phyloP scores from a whole-genome alignment of 2,113 vertebrate species.

The Emydocephalus ijimae region DNA sequence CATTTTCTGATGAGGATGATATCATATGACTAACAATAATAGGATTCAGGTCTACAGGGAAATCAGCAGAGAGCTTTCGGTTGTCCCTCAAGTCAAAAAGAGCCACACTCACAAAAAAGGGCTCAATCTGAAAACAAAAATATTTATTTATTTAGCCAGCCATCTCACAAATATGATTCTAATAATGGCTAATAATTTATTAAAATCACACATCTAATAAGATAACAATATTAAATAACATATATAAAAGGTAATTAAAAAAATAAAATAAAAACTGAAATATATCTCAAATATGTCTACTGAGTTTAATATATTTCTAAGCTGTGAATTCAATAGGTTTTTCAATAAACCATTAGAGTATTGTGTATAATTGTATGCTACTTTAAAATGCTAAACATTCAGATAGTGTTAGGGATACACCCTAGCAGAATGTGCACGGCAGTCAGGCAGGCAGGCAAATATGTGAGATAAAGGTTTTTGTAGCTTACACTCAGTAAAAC shows the following conservation, averaged over 20 bases:
- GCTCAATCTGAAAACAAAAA: slow-evolving; percentile 81
- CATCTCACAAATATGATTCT: neutral
- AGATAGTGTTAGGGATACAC: too few relatives aligned
- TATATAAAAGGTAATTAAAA: rapidly evolving
- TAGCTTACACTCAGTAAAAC: too few relatives aligned
- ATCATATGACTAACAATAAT: slow-evolving; percentile 86
- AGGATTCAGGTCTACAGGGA: slow-evolving; percentile 93
- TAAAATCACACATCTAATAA: neutral
- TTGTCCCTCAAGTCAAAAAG: slow-evolving; percentile 86
- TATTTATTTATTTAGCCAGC: neutral
- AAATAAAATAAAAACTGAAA: neutral
- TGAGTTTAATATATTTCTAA: neutral
- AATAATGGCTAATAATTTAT: neutral
- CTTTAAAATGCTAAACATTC: neutral
- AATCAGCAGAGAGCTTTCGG: slow-evolving; percentile 94
- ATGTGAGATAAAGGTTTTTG: too few relatives aligned
- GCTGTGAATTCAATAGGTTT: neutral
- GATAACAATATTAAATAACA: neutral
- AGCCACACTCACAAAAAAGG: slow-evolving; percentile 89
- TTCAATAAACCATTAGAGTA: neutral
- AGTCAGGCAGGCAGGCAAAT: too few relatives aligned
- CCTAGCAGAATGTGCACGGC: too few relatives aligned
- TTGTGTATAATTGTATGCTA: neutral
- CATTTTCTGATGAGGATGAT: slow-evolving; percentile 74
- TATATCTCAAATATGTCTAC: neutral